Conservation (phyloP, 1,140 invertebrate genomes). For the Maniola jurtina region DNA sequence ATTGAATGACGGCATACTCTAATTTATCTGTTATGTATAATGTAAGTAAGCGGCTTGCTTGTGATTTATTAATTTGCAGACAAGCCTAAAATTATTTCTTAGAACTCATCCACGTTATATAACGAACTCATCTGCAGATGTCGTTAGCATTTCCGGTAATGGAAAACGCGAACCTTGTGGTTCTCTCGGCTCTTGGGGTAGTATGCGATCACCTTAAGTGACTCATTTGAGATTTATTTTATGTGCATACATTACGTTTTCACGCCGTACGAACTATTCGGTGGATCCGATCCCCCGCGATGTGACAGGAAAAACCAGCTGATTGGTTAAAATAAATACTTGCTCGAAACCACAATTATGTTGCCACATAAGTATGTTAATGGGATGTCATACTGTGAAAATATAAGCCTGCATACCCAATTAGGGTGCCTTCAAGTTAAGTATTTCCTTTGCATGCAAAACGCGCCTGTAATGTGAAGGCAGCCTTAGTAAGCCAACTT, state of each 20-base stretch:
- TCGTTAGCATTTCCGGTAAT: too few relatives aligned
- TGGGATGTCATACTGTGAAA: constrained; percentile 32
- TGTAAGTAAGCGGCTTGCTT: background rate
- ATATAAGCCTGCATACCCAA: background rate
- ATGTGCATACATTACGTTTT: constrained; percentile 29
- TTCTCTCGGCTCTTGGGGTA: background rate
- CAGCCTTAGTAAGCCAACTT: too few relatives aligned
- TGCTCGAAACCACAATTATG: constrained; percentile 23
- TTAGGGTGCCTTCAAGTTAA: too few relatives aligned
- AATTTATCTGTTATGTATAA: background rate
- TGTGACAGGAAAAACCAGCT: constrained; percentile 1
- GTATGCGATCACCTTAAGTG: background rate
- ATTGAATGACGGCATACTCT: too few relatives aligned
- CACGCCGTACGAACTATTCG: constrained; percentile 20
- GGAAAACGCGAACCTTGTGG: too few relatives aligned
- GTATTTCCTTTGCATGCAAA: too few relatives aligned
- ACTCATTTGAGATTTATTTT: constrained; percentile 25
- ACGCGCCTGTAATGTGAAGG: too few relatives aligned
- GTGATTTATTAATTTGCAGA: too few relatives aligned
- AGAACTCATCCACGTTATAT: too few relatives aligned
- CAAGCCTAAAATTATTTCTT: too few relatives aligned
- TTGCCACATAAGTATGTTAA: constrained; percentile 10
- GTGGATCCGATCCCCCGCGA: constrained; percentile 25
- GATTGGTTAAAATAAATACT: constrained; percentile 17
- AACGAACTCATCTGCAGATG: too few relatives aligned